Evolutionary conservation across 2,113 vertebrate genomes (phyloP), one percentile per base, ranked within the genome.

Genomic region (Neodontobutis hainanensis): DNA sequence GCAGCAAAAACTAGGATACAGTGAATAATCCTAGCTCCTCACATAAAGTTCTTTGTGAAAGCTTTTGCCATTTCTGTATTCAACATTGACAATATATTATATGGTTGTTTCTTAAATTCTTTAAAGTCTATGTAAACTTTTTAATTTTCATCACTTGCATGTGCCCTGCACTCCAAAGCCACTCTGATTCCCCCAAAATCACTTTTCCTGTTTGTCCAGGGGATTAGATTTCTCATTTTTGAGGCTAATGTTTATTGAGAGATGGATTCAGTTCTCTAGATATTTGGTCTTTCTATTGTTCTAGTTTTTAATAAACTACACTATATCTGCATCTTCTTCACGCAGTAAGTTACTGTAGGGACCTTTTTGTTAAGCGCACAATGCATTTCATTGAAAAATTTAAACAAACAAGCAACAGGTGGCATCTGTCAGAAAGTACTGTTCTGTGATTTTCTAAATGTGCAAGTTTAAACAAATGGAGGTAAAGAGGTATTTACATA

Each of bases 341-440:
- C 10, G 6, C 27, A 5, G 48, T 10, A 8, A 55, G 50, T 34
- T 36, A 15, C 11, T 55, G 57, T 0, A 27, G 36, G 3, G 56
- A 9, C 35, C 58, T 59, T 47, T 49, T 35, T 69, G n/a, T n/a
- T n/a, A n/a, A n/a, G n/a, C n/a, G n/a, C n/a, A n/a, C n/a, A n/a
- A n/a, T n/a, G n/a, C n/a, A n/a, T n/a, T n/a, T n/a, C n/a, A n/a
- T n/a, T n/a, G 63, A 77, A 74, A 59, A 59, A 50, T 65, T 75
- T 46, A 55, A 47, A 52, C 80, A 87, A 67, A 83, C 60, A 71
- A 43, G 42, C 71, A 77, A 86, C 70, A 85, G 78, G 83, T 75
- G 70, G 65, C 53, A 56, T 34, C 8, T 0, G 45, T 16, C 11
- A n/a, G 35, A 5, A 8, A 2, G 0, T 63, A 51, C 66, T 61